Evolutionary conservation across 2,113 vertebrate species (phyloP).

Genomic region (Arvicanthis niloticus): DNA sequence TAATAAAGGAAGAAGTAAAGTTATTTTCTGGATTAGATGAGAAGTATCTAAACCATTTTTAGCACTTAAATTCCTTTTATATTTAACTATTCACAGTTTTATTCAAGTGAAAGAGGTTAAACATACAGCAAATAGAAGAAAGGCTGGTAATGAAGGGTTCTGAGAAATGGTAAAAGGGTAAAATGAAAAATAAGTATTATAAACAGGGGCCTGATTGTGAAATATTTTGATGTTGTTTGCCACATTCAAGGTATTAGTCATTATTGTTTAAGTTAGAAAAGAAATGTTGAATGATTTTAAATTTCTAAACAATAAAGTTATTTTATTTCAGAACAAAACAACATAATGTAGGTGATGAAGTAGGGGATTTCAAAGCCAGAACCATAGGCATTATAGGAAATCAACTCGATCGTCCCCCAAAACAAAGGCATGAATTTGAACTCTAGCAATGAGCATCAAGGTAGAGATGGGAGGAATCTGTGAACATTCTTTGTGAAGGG

Average conservation of each 20-base stretch:
- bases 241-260: not conserved
- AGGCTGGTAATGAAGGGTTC: not conserved
- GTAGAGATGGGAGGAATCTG: not conserved
- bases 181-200: conserved; percentile 38
- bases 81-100: not conserved
- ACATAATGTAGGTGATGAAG: not conserved
- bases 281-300: conserved; percentile 32
- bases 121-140: not conserved
- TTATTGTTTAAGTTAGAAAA: not conserved
- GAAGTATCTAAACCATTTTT: not conserved
- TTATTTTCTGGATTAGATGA: not conserved
- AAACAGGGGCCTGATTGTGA: not conserved
- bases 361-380: not conserved
- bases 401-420: not conserved
- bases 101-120: not conserved
- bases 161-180: not conserved
- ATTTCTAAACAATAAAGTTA: conserved; percentile 11
- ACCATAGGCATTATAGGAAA: not conserved
- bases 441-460: not conserved
- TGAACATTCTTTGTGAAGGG: not conserved
- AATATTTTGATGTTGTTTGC: not conserved
- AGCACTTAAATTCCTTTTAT: conserved; percentile 5
- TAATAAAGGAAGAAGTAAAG: not conserved
- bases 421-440: not conserved
- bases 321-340: conserved; percentile 29